Evolutionary conservation across 2,797 vertebrate species (phyloP).

Genomic region (Mormyrops boulengeri): DNA sequence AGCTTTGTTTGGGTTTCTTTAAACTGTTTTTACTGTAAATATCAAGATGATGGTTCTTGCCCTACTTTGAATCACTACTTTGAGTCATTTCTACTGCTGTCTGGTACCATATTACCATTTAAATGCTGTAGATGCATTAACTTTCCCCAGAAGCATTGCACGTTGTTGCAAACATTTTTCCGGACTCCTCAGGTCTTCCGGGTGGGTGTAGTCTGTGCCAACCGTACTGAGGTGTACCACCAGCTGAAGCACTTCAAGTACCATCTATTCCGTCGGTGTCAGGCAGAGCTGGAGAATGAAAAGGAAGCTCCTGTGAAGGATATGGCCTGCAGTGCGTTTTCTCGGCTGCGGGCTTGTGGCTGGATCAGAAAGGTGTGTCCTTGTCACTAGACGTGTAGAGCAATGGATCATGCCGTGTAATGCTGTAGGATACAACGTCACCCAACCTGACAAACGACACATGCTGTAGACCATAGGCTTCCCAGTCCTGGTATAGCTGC

Average conservation of each 20-base stretch:
- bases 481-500: neutral
- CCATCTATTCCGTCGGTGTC: conserved; percentile 63
- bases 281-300: conserved; percentile 35
- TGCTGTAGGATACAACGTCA: neutral
- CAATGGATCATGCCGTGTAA: neutral
- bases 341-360: conserved; percentile 46
- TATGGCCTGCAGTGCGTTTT: conserved; percentile 59
- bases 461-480: neutral
- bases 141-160: neutral
- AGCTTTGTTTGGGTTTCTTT: neutral
- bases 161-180: neutral
- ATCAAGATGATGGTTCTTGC: neutral
- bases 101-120: neutral
- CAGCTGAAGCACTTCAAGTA: conserved; percentile 75
- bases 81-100: neutral
- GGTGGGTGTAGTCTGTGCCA: conserved; percentile 63
- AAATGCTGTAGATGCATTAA: neutral
- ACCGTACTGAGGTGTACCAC: conserved; percentile 70
- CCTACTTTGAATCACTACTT: neutral
- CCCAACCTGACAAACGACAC: neutral
- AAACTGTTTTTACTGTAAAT: neutral
- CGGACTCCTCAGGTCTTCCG: conserved; percentile 50
- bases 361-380: conserved; percentile 67
- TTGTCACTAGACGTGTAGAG: too few species aligned
- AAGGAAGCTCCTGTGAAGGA: conserved; percentile 65